These are phyloP conservation scores for Rhagoletis zephyria DNA, from an alignment of 1,140 invertebrate species.

Conservation along the genomic window DNA sequence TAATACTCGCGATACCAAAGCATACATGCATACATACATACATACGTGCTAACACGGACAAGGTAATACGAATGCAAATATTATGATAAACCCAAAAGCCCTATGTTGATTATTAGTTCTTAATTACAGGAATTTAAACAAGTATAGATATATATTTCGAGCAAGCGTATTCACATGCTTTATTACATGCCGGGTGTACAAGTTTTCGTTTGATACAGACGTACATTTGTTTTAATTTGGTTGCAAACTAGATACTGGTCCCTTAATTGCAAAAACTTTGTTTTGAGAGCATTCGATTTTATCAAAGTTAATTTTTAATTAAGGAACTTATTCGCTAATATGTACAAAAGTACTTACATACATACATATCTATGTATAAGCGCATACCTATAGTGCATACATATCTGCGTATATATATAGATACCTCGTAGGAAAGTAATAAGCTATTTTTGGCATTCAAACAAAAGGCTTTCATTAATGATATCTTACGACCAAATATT, in stretches of 20 bases:
- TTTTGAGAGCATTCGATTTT: neutral
- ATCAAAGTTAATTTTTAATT: constrained; percentile 41
- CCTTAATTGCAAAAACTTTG: neutral
- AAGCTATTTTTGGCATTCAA: too few relatives aligned
- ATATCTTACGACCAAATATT: too few relatives aligned
- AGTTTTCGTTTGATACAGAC: too few relatives aligned
- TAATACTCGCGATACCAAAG: neutral
- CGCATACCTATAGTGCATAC: too few relatives aligned
- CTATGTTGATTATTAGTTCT: neutral
- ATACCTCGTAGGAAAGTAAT: too few relatives aligned
- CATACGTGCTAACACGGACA: neutral
- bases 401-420: too few relatives aligned
- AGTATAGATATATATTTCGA: neutral
- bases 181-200: too few relatives aligned
- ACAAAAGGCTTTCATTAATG: too few relatives aligned
- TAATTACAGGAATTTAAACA: neutral
- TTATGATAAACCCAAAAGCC: neutral
- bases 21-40: neutral
- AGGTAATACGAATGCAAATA: neutral
- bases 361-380: too few relatives aligned
- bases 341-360: too few relatives aligned
- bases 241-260: neutral
- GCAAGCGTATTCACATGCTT: too few relatives aligned
- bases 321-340: neutral
- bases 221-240: too few relatives aligned